These are phyloP conservation scores for Crotalus tigris DNA, from an alignment of 2,113 vertebrate species.

Conservation along the genomic window DNA sequence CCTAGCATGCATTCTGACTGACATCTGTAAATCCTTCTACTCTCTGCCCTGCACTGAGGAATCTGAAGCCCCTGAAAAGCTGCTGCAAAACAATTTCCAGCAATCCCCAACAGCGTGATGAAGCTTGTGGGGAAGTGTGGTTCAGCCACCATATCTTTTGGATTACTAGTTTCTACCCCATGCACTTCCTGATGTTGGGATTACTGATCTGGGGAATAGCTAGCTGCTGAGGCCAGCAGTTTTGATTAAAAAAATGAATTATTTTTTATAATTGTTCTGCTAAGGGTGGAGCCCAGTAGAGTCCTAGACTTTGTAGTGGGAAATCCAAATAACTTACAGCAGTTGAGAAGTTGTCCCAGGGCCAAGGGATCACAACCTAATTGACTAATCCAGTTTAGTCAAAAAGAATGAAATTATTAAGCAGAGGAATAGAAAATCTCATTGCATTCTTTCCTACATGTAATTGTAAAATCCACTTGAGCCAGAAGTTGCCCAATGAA, in stretches of 20 bases:
- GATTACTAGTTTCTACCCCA: neutral
- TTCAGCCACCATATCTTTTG: neutral
- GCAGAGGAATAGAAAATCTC: neutral
- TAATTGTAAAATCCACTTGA: neutral
- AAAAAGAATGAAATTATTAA: neutral
- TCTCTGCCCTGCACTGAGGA: neutral
- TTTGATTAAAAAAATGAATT: neutral
- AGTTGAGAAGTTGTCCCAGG: neutral
- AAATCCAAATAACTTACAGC: neutral
- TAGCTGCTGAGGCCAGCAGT: neutral
- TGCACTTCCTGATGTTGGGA: neutral
- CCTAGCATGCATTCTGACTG: neutral
- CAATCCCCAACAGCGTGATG: neutral
- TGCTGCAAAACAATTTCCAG: neutral
- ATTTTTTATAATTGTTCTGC: neutral
- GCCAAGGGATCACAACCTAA: neutral
- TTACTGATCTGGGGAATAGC: neutral
- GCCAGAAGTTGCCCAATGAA: neutral
- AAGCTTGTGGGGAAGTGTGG: neutral
- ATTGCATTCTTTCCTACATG: neutral
- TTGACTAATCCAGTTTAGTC: conserved; percentile 15
- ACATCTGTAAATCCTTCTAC: neutral
- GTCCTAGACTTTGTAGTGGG: neutral
- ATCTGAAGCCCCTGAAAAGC: neutral
- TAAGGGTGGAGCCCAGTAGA: neutral